Conservation (phyloP, 2,888 invertebrate species). For the Hydrotaea diabolus region DNA sequence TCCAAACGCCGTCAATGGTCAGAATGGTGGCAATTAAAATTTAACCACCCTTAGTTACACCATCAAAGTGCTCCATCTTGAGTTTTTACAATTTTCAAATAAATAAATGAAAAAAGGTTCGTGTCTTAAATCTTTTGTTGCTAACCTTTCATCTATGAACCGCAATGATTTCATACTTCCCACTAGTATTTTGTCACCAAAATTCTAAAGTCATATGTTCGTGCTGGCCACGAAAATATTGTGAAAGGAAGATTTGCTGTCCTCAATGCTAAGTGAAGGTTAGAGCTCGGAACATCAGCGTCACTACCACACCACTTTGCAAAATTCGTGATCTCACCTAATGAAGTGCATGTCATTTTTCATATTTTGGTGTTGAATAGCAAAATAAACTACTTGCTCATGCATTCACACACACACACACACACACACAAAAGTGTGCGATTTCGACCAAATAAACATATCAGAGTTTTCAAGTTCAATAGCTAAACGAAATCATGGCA, state of each 20-base stretch:
- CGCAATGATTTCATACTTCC: not conserved
- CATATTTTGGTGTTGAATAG: not conserved
- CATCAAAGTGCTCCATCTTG: too few species aligned
- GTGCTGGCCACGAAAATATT: not conserved
- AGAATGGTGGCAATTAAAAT: too few species aligned
- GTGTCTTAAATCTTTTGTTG: slow-evolving; percentile 25
- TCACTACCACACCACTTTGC: not conserved
- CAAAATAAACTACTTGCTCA: not conserved
- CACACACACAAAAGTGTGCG: not conserved
- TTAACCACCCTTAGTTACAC: too few species aligned
- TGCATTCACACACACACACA: too few species aligned
- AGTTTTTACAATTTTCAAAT: too few species aligned
- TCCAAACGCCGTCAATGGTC: too few species aligned
- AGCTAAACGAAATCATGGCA: not conserved
- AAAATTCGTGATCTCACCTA: not conserved
- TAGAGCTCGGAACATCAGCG: not conserved
- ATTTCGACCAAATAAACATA: not conserved
- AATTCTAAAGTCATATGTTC: not conserved
- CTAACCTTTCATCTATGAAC: not conserved
- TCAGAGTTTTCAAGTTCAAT: slow-evolving; percentile 30
- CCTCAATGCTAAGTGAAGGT: not conserved
- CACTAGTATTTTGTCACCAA: not conserved
- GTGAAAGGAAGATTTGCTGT: not conserved
- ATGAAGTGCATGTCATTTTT: not conserved
- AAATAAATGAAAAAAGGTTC: not conserved